Base-by-base conservation (phyloP, 2,797 vertebrate species). In the Tolypeutes matacus region DNA sequence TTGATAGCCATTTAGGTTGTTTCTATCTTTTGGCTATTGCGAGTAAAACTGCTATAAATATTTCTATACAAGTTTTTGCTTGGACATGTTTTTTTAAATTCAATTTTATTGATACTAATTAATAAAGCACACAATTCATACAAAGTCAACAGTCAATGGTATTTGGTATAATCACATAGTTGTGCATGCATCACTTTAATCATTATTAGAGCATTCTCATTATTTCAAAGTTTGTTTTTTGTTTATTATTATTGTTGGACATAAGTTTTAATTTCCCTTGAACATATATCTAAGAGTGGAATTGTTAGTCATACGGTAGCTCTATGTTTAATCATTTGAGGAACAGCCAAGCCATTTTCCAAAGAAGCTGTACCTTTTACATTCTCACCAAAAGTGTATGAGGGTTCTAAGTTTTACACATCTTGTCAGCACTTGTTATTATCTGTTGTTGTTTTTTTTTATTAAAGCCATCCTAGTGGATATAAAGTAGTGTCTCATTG, bases 261-360 rank as follows among this genome's bases (percentile, higher is more conserved):
- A 9, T 77, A 51, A 58, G 7, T 60, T 94, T 84, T 67, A 13
- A 73, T 84, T 92, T 92, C 39, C 73, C 39, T 83, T 91, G 27
- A 8, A 8, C 65, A 87, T 77, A 46, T 56, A 75, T 34, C 23
- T 75, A 36, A 25, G 2, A 87, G 11, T 77, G 6, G 21, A 78
- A 84, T 78, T 91, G 7, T 64, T 88, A 9, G 11, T 58, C 7
- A 46, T 27, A 9, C 36, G 31, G 17, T 76, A 91, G 77, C 31
- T 72, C 36, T 86, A 11, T 82, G 29, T 70, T 65, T 69, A 83
- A 29, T 77, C 25, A 70, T 56, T 91, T 84, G 72, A 88, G 49
- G 46, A n/a, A 49, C 12, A 73, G 3, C 23, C 21, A 64, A n/a
- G n/a, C 18, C 69, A 3, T 70, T 92, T 89, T 85, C 58, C 36